Conservation (phyloP, 2,888 invertebrate species). For the Agriotes lineatus region DNA sequence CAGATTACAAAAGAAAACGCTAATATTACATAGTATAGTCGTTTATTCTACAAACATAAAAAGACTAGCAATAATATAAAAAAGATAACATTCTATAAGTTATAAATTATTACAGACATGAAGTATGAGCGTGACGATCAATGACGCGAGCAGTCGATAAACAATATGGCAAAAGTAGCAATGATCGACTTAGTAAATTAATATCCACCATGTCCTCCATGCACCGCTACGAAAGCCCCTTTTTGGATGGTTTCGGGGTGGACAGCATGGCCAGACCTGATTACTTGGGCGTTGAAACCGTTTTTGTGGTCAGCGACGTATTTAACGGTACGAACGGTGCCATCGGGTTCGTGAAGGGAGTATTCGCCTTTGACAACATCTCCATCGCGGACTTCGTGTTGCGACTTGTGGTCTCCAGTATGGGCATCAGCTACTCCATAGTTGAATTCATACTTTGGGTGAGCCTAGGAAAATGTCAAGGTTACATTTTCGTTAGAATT, state of each 20-base stretch:
- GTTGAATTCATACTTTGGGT: constrained; percentile 70
- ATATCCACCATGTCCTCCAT: constrained; percentile 14
- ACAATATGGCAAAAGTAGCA: neutral
- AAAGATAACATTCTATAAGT: too few species aligned
- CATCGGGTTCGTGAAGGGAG: constrained; percentile 70
- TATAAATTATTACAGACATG: too few species aligned
- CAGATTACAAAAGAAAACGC: too few species aligned
- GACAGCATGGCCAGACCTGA: constrained; percentile 68
- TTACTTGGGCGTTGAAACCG: constrained; percentile 65
- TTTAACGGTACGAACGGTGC: constrained; percentile 68
- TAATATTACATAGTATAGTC: too few species aligned
- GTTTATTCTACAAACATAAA: too few species aligned
- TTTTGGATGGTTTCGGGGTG: constrained; percentile 59
- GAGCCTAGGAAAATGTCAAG: too few species aligned
- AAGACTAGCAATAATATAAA: too few species aligned
- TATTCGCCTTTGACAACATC: constrained; percentile 68
- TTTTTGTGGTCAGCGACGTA: constrained; percentile 70
- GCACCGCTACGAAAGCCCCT: constrained; percentile 30
- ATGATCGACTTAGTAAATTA: neutral
- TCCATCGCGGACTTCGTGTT: constrained; percentile 69
- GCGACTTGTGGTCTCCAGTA: constrained; percentile 71
- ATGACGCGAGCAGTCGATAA: neutral
- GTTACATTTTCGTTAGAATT: too few species aligned
- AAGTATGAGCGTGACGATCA: constrained; percentile 3
- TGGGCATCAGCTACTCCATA: constrained; percentile 69